Evolutionary conservation across 2,888 invertebrate species (phyloP), one percentile per base, ranked within the genome.

Genomic region (Temnothorax unifasciatus): DNA sequence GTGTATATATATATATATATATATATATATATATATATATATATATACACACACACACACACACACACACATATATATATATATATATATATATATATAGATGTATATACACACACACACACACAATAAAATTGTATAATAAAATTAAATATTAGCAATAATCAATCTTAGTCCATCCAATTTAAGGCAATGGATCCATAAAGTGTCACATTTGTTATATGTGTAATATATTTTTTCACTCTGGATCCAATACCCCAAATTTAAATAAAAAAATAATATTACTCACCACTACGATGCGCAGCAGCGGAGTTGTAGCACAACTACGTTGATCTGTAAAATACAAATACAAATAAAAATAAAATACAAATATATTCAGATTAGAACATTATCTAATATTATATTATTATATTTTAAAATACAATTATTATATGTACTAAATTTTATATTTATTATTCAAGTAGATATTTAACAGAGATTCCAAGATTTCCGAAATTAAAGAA

Each of bases 251-350:
- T 44, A 25, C 8, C 15, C 5, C 8, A 34, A 34, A 44, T 66
- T 66, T 44, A 44, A 66, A 44, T 66, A 15, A 66, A 66, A 64
- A 64, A 4, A 21, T 63, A 41, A 21, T 66, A 15, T 66, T 3
- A n/a, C 38, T 41, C 38, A 44, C 6, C 21, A 44, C 3, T 21
- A 21, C 21, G 21, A 21, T 64, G 6, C 41, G 44, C 64, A 44
- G 15, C 44, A 44, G 25, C 41, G 21, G 3, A 44, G 44, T 8
- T 64, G 3, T 64, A 21, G 21, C 1, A 13, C 13, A 29, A 29
- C 29, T 3, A 64, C 15, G 64, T 38, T 63, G 13, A 63, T 63
- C 21, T 41, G 11, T 21, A 41, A 64, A 3, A 25, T 44, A 15
- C 15, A 44, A 44, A 44, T 44, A 44, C 6, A 44, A 44, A 44